These are phyloP conservation scores for Ypsolopha sequella DNA, from an alignment of 2,888 invertebrate genomes.

Conservation along the genomic window DNA sequence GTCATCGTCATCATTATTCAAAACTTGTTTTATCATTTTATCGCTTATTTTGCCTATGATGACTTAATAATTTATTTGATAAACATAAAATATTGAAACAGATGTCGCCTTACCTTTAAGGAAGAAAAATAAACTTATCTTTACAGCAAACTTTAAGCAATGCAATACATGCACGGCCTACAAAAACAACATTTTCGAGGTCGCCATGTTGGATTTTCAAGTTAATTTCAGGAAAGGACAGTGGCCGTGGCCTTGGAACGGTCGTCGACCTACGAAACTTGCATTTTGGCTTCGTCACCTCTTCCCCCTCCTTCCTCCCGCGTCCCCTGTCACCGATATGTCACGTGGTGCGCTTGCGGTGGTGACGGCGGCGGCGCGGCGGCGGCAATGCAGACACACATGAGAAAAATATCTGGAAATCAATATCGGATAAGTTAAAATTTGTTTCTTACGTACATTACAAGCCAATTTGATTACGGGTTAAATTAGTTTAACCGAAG, in stretches of 20 bases:
- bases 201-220: neutral
- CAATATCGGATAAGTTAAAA: too few species aligned
- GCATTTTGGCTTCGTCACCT: constrained; percentile 3
- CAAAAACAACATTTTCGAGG: neutral
- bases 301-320: neutral
- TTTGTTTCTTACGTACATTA: too few species aligned
- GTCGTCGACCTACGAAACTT: constrained; percentile 1
- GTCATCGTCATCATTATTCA: too few species aligned
- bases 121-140: too few species aligned
- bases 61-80: too few species aligned
- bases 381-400: neutral
- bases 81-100: too few species aligned
- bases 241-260: neutral
- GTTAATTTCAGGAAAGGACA: neutral
- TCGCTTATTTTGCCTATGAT: too few species aligned
- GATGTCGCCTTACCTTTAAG: too few species aligned
- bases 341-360: constrained; percentile 1
- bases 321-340: neutral
- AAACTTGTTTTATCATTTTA: too few species aligned
- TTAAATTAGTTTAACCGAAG: too few species aligned
- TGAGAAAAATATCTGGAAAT: neutral
- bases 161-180: neutral
- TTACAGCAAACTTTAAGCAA: neutral
- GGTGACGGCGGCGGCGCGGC: neutral
- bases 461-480: too few species aligned